A percentile compares a stretch with the other conserved stretches of the same genome.
These are phyloP conservation scores for Phytoseiulus persimilis DNA, from an alignment of 2,888 invertebrate genomes.

Conservation along the genomic window DNA sequence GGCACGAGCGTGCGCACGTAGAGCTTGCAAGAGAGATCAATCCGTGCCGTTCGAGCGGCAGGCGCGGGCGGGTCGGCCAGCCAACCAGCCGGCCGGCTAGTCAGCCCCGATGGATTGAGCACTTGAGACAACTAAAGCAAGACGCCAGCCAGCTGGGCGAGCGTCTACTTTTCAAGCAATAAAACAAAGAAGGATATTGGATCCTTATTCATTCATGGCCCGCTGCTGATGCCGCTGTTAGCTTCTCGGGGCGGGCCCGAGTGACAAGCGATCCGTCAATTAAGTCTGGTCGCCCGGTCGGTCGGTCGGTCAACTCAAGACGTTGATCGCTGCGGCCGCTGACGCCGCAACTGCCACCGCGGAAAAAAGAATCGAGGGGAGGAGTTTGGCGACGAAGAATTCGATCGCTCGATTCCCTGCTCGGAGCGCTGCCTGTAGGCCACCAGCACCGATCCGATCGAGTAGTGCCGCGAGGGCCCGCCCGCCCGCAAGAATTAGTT, in stretches of 20 bases:
- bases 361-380: neutral
- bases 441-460: neutral
- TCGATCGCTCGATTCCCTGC: neutral
- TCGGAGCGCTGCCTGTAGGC: neutral
- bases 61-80: neutral
- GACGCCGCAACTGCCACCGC: slow-evolving; percentile 13
- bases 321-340: slow-evolving; percentile 21
- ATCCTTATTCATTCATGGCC: slow-evolving; percentile 35
- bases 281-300: neutral
- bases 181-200: slow-evolving; percentile 37
- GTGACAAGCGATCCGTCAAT: slow-evolving; percentile 39
- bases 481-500: neutral
- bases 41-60: neutral
- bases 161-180: slow-evolving; percentile 29
- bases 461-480: neutral
- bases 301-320: slow-evolving; percentile 6
- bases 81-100: neutral
- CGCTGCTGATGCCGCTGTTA: neutral
- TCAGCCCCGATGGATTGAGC: neutral
- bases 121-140: neutral
- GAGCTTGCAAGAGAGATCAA: neutral
- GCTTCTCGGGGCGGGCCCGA: neutral
- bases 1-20: neutral
- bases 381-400: neutral
- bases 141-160: neutral